Base-by-base conservation (phyloP, 2,113 vertebrate genomes). In the Pterocles gutturalis region DNA sequence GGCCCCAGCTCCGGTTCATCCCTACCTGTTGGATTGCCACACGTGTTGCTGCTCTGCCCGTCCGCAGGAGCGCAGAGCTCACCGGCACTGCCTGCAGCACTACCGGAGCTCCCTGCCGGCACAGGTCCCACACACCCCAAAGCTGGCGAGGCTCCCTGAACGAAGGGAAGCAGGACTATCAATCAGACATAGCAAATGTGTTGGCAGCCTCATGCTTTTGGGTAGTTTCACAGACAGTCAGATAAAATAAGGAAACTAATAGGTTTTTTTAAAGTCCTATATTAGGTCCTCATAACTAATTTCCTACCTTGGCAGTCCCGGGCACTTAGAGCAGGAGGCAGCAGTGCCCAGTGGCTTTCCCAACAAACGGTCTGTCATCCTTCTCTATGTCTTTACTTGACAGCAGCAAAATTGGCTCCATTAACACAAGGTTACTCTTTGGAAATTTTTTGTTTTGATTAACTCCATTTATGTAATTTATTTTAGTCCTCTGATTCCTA, bases 381-480 rank as follows among this genome's bases (percentile, higher is more conserved):
- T 95, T 65, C 86, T 54, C 76, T 67, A 0, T 34, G 53, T 84
- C 93, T 97, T 89, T 49, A 73, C 64, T 60, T 67, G 75, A 82
- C 92, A 85, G 78, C 81, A 90, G 90, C 96, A 95, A 85, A 96
- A 92, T 65, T 92, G 70, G 66, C 67, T 65, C 64, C 60, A 67
- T 94, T 76, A 65, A 84, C 46, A 84, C 69, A 89, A 71, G 73
- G 87, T 94, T 95, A 81, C 81, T 91, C 84, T 87, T 26, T 6
- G 21, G 81, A 73, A 85, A 24, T 61, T 41, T 80, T 88, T 93
- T 3, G 7, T 90, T 92, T 96, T 96, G 96, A 97, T 96, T 93
- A 97, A 96, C 89, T 97, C 93, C 90, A 94, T 97, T 96, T 96
- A 79, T 83, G 60, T 95, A 78, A 97, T 97, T 98, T 97, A 97